Evolutionary conservation across 1,140 invertebrate species (phyloP).

Genomic region (Drosophila guanche): DNA sequence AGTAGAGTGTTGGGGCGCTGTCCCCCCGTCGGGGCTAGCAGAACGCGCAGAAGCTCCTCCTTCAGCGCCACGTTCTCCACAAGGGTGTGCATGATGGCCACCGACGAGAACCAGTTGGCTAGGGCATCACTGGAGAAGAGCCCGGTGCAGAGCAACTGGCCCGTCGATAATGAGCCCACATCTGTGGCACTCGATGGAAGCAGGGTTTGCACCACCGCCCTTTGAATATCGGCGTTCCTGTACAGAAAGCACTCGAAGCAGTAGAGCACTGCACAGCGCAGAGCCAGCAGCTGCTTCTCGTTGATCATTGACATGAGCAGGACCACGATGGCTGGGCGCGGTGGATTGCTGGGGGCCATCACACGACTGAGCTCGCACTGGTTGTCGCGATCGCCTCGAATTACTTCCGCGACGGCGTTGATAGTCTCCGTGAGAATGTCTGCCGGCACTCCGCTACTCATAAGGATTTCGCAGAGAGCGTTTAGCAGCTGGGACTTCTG

Average conservation of each 20-base stretch:
- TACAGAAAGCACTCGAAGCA: slow-evolving; percentile 98
- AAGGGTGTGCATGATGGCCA: slow-evolving; percentile 95
- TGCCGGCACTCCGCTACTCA: slow-evolving; percentile 97
- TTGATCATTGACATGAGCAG: slow-evolving; percentile 99
- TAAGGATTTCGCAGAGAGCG: slow-evolving; percentile 94
- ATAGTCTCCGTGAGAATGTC: slow-evolving; percentile 98
- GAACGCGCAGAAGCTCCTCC: slow-evolving; percentile 95
- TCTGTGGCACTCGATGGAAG: slow-evolving; percentile 92
- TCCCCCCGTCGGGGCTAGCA: slow-evolving; percentile 93
- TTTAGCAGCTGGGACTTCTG: slow-evolving; percentile 91
- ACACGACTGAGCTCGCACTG: slow-evolving; percentile 96
- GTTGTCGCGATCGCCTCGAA: slow-evolving; percentile 94
- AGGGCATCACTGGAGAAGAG: slow-evolving; percentile 95
- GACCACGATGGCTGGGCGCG: slow-evolving; percentile 96
- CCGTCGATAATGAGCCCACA: slow-evolving; percentile 88
- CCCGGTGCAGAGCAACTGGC: slow-evolving; percentile 97
- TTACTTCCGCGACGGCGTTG: slow-evolving; percentile 96
- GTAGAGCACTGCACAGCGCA: slow-evolving; percentile 97
- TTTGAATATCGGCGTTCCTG: slow-evolving; percentile 95
- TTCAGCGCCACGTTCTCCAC: slow-evolving; percentile 95
- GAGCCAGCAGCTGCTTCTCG: slow-evolving; percentile 96
- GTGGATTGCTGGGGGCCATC: slow-evolving; percentile 96
- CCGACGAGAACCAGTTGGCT: slow-evolving; percentile 99
- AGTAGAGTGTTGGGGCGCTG: slow-evolving; percentile 93
- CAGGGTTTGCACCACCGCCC: slow-evolving; percentile 94